Percentiles rank a stretch among this genome's conserved stretches.
Conservation (phyloP, 2,888 invertebrate genomes). For the Agriopis aurantiaria region DNA sequence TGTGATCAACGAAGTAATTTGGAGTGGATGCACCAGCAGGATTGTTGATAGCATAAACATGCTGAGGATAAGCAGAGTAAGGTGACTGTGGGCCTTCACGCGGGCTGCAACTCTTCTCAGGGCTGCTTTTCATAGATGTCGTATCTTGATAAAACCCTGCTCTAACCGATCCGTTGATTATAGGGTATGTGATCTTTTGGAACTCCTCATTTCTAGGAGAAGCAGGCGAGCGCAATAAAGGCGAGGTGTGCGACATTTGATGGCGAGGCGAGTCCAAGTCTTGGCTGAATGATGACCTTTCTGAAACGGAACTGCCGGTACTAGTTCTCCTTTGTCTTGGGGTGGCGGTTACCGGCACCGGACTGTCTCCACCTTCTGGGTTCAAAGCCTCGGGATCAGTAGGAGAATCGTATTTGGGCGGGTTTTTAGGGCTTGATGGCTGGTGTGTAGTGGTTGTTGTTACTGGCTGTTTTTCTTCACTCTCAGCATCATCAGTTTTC, state of each 20-base stretch:
- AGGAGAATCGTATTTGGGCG: constrained; percentile 75
- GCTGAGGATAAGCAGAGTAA: constrained; percentile 78
- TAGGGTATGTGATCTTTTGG: constrained; percentile 89
- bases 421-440: constrained; percentile 66
- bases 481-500: constrained; percentile 86
- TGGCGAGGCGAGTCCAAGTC: constrained; percentile 91
- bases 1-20: constrained; percentile 78
- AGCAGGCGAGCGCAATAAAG: constrained; percentile 91
- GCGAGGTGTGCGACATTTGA: constrained; percentile 91
- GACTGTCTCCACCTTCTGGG: constrained; percentile 79
- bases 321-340: constrained; percentile 90
- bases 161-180: constrained; percentile 93
- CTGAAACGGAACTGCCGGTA: constrained; percentile 93
- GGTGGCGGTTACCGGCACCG: constrained; percentile 66
- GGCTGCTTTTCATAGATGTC: constrained; percentile 93
- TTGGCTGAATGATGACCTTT: constrained; percentile 92
- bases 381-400: constrained; percentile 72
- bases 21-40: constrained; percentile 71
- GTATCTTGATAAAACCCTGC: constrained; percentile 96
- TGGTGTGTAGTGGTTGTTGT: constrained; percentile 62
- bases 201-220: constrained; percentile 91
- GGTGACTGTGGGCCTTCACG: constrained; percentile 88
- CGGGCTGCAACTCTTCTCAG: constrained; percentile 94
- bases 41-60: constrained; percentile 78
- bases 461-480: constrained; percentile 75